Evolutionary conservation across 2,888 invertebrate species (phyloP).

Genomic region (Keiferia lycopersicella): DNA sequence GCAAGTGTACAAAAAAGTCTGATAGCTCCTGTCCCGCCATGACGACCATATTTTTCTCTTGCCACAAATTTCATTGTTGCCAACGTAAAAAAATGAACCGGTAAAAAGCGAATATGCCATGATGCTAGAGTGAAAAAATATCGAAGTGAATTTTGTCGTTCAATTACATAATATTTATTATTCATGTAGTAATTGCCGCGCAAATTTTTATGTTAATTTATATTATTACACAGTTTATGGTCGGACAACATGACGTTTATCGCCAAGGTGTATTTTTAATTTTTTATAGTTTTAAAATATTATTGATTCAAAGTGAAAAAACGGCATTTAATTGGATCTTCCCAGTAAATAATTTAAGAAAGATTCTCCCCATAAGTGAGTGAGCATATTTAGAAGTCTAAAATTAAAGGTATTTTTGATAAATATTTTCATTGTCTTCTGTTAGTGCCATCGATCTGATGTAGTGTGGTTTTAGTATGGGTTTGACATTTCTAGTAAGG

Average conservation of each 20-base stretch:
- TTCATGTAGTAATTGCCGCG: slow-evolving; percentile 33
- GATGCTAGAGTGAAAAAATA: slow-evolving; percentile 34
- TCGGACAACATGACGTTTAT: slow-evolving; percentile 13
- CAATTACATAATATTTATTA: slow-evolving; percentile 39
- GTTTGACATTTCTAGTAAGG: too few relatives aligned
- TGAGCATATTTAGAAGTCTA: too few relatives aligned
- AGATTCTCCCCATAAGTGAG: too few relatives aligned
- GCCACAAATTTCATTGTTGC: slow-evolving; percentile 46
- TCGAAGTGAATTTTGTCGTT: slow-evolving; percentile 38
- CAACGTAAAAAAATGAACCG: slow-evolving; percentile 43
- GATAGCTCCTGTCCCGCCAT: background rate
- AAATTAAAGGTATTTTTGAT: too few relatives aligned
- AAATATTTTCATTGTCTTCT: too few relatives aligned
- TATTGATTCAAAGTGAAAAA: background rate
- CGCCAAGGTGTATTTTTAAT: slow-evolving; percentile 4
- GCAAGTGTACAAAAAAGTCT: slow-evolving; percentile 9
- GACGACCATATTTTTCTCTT: slow-evolving; percentile 39
- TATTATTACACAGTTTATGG: slow-evolving; percentile 16
- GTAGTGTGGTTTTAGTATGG: too few relatives aligned
- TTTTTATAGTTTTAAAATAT: slow-evolving; percentile 5
- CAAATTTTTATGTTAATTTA: slow-evolving; percentile 19
- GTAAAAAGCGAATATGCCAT: slow-evolving; percentile 33
- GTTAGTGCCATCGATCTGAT: too few relatives aligned
- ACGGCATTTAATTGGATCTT: background rate
- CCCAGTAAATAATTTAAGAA: too few relatives aligned